Base-by-base conservation (phyloP, 2,888 invertebrate species). In the Agriopis leucophaearia region DNA sequence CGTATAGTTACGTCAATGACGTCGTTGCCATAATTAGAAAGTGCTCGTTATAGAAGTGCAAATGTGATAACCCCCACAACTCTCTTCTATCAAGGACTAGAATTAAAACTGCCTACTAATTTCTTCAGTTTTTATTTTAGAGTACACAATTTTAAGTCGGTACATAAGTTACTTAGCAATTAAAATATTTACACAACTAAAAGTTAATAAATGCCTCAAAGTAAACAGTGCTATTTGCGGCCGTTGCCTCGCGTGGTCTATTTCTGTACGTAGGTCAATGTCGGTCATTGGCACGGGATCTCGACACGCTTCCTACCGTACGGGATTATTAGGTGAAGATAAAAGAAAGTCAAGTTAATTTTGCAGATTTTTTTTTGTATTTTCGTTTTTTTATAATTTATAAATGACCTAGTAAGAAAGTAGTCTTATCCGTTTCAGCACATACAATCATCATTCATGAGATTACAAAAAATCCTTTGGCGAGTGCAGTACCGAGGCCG, bases 341-440 rank as follows among this genome's bases (percentile, higher is more conserved):
- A 86, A 90, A 87, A 75, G 76, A 93, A 89, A 89, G 79, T 72
- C 85, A 74, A 71, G 73, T 83, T 79, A 82, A 91, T 90, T 94
- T 94, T 94, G 86, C 88, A 82, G 87, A 80, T 90, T 94, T 94
- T 94, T 90, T 94, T 90, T 90, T 89, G 85, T 88, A 88, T 92
- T 92, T 93, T 92, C 85, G 36, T 64, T 64, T 90, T 92, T 94
- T 93, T 94, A 94, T 92, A 93, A 94, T 94, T 94, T 94, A 94
- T 94, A 94, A 94, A 94, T 94, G 94, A 94, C 94, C 94, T 94
- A 94, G 94, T 94, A 94, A 93, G 94, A 94, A 94, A 94, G 93
- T 94, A 94, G 94, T 94, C 94, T 94, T 94, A 94, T 94, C 93
- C 92, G 94, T 94, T 94, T 94, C 94, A 94, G 94, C 94, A 94